Base-by-base conservation (phyloP, 2,797 vertebrate genomes). In the Hypotaenidia philippensis region DNA sequence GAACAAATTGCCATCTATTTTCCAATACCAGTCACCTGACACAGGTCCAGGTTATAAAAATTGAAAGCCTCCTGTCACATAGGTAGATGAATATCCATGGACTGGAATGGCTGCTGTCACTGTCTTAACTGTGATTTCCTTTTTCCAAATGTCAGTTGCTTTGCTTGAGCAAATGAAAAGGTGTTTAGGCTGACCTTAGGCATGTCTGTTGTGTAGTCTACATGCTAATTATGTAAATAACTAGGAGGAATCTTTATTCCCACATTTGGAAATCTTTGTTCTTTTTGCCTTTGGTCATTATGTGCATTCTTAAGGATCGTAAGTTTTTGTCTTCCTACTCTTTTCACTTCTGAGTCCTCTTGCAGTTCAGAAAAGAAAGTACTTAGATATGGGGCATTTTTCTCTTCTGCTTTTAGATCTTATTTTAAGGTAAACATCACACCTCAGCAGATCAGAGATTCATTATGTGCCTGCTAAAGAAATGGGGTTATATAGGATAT, bases 1-100 rank as follows among this genome's bases (percentile, higher is more conserved):
- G 40, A 90, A 80, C 29, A 89, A 95, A 90, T 77, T 83, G 89
- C 36, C 53, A 60, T 91, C 63, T 84, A 10, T 94, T 93, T 91
- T 94, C 80, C 91, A 70, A 86, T 94, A 70, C 44, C 27, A 18
- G 50, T 74, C 83, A 88, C 55, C 55, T 76, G 77, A 66, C 44
- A 19, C 19, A 69, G 74, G 82, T 56, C 56, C n/a, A 64, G 63
- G 60, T 74, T 90, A 79, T 72, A 93, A 88, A 91, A 91, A 88
- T 57, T 36, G 27, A 82, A 66, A 56, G 72, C 9, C 75, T 90
- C 6, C 32, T 85, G 38, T 93, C 70, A 74, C 44, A 15, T 3
- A 6, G 40, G 21, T 36, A n/a, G 75, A 32, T 85, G 52, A 18
- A 34, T 87, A 53, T 78, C 87, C 32, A 20, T 45, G 66, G 47